Percentiles rank a stretch among this genome's conserved stretches.
phyloP scores from a whole-genome alignment of 2,888 invertebrate species.

The Ernsta delagoae region DNA sequence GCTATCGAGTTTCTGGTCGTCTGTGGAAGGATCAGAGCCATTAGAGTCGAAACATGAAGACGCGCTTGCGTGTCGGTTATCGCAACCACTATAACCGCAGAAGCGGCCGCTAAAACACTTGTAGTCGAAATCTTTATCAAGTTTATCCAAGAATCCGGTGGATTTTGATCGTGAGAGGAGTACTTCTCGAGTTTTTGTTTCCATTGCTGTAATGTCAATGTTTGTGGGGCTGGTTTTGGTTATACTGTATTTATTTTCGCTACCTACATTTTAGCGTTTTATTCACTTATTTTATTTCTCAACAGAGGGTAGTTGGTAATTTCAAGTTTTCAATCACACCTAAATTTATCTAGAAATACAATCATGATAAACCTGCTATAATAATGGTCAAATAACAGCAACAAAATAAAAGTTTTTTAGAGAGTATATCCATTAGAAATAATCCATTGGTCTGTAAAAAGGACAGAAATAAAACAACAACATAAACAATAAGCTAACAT shows the following conservation, averaged over 20 bases:
- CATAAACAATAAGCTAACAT: constrained; percentile 18
- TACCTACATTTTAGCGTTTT: no score
- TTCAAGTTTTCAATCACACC: no score
- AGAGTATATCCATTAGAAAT: no score
- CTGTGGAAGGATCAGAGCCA: constrained; percentile 47
- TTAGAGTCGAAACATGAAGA: constrained; percentile 31
- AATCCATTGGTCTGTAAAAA: no score
- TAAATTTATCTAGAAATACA: no score
- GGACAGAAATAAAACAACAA: neutral
- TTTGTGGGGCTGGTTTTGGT: neutral
- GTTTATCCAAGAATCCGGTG: constrained; percentile 35
- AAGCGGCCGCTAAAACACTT: constrained; percentile 24
- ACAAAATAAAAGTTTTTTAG: no score
- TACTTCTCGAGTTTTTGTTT: neutral
- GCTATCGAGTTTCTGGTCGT: constrained; percentile 47
- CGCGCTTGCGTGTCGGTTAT: constrained; percentile 33
- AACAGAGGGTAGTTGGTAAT: no score
- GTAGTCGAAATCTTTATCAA: constrained; percentile 17
- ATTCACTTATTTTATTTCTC: no score
- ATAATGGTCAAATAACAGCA: no score
- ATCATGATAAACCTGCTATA: no score
- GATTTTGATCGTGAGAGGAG: constrained; percentile 40
- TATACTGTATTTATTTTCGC: no score
- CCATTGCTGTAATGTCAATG: neutral
- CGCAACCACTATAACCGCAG: constrained; percentile 34